Evolutionary conservation across 2,888 invertebrate species (phyloP), one percentile per base, ranked within the genome.

Genomic region (Campaea margaritaria): DNA sequence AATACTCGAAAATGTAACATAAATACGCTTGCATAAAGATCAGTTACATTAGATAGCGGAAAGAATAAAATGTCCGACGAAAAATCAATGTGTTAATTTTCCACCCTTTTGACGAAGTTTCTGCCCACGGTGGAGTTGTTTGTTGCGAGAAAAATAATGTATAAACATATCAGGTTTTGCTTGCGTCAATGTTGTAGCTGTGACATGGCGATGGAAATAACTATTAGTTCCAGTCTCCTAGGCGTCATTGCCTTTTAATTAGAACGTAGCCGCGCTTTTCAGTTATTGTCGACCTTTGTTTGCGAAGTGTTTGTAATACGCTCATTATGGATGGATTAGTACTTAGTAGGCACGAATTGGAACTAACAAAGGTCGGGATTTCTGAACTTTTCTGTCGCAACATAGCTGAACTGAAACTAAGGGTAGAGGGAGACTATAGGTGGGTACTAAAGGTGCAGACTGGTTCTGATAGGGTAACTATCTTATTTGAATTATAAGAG

Each of bases 191-290:
- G 45, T 31, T 47, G n/a, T 49, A 13, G 45, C 28, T 45, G 45
- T 50, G 44, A 49, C 39, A 43, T 49, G 48, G 51, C 28, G 34
- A 47, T 36, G 45, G 27, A 54, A 54, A 50, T 59, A 54, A 53
- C 31, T 38, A 50, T 48, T 48, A 43, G 34, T 50, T 31, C n/a
- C 42, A 16, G 58, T 50, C 50, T 46, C 45, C 46, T 27, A 27
- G 50, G 49, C 31, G 54, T 59, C 59, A 59, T 54, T 54, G 59
- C 48, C 54, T 54, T 54, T 54, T 59, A 50, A 59, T 59, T 54
- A 54, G 53, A 59, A 31, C 57, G 41, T 27, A 39, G 41, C 41
- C n/a, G 31, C 21, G 31, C 45, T 45, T 34, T 41, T 41, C 31
- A 28, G 15, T 57, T 50, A 44, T 48, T 49, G 12, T 38, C 27